Evolutionary conservation across 2,113 vertebrate species (phyloP), one percentile per base, ranked within the genome.

Genomic region (Gymnogyps californianus): DNA sequence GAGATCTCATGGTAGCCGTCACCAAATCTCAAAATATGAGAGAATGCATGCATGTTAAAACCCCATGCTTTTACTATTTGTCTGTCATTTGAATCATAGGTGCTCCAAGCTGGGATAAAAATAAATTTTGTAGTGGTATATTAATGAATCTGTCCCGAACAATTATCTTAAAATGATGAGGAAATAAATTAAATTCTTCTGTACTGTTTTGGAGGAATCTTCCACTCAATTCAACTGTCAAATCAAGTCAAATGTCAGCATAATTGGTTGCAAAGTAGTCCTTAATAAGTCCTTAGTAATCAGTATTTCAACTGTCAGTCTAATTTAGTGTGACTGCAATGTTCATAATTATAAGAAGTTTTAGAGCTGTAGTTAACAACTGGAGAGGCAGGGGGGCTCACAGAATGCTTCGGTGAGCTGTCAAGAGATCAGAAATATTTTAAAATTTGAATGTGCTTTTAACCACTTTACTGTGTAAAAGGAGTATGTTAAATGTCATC

Each of bases 191-290:
- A 96, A 96, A 91, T 96, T 95, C 95, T 94, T 97, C 87, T 95
- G 64, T 90, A 91, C 97, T 96, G 90, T 97, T 97, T 97, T 96
- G 90, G 88, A 97, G 71, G 86, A 96, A 96, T 96, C 90, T 97
- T 97, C 91, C 51, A 93, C 94, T 96, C 96, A 97, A 97, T 97
- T 97, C 96, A 96, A 87, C 96, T 97, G 97, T 97, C 97, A 98
- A 97, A 98, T 98, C 96, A 97, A 97, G 96, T 97, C 97, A 98
- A 97, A 97, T 98, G 97, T 97, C 97, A 97, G 93, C 86, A 93
- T 98, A 98, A 98, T 98, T 97, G 96, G 96, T 95, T 97, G 96
- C 96, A 97, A 97, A 98, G 98, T 98, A 97, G 97, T 97, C 81
- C 96, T 97, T 97, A 98, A 97, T 97, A 98, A 97, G 97, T 97